Evolutionary conservation across 2,113 vertebrate genomes (phyloP).

Genomic region (Lota lota): DNA sequence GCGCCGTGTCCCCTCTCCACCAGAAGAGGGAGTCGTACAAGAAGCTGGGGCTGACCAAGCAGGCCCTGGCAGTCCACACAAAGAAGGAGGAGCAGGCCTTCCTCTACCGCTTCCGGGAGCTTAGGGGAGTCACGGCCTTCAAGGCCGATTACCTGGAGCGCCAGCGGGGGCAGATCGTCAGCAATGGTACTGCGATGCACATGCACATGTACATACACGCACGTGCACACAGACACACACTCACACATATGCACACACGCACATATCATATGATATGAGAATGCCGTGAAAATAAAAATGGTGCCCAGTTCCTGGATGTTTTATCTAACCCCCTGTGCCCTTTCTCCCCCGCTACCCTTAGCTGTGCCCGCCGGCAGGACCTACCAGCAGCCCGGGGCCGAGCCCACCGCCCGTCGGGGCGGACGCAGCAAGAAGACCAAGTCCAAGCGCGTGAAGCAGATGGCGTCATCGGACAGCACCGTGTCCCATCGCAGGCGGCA

Average conservation of each 20-base stretch:
- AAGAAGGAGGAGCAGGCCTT: constrained; percentile 93
- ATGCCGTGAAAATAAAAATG: not conserved
- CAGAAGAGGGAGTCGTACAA: constrained; percentile 83
- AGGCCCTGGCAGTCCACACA: constrained; percentile 90
- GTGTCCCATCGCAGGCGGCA: constrained; percentile 65
- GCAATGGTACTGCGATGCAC: constrained; percentile 57
- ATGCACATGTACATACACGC: not conserved
- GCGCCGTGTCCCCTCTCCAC: constrained; percentile 56
- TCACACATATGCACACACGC: no score
- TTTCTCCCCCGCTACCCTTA: constrained; percentile 21
- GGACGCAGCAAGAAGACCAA: constrained; percentile 84
- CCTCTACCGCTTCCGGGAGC: constrained; percentile 81
- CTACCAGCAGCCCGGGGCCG: constrained; percentile 38
- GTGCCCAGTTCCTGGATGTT: not conserved
- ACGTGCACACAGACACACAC: no score
- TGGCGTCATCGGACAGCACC: constrained; percentile 81
- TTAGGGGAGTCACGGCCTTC: constrained; percentile 70
- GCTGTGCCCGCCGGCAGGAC: constrained; percentile 34
- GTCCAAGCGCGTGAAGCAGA: constrained; percentile 79
- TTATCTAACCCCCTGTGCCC: not conserved
- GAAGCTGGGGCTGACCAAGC: constrained; percentile 89
- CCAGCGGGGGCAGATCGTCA: constrained; percentile 62
- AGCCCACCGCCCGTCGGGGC: constrained; percentile 59
- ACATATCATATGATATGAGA: not conserved
- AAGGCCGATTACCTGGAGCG: constrained; percentile 80